A percentile compares a stretch with the other conserved stretches of the same genome.
Conservation (phyloP, 92 coral and sea anemone genomes). For the Zoanthus solanderi region DNA sequence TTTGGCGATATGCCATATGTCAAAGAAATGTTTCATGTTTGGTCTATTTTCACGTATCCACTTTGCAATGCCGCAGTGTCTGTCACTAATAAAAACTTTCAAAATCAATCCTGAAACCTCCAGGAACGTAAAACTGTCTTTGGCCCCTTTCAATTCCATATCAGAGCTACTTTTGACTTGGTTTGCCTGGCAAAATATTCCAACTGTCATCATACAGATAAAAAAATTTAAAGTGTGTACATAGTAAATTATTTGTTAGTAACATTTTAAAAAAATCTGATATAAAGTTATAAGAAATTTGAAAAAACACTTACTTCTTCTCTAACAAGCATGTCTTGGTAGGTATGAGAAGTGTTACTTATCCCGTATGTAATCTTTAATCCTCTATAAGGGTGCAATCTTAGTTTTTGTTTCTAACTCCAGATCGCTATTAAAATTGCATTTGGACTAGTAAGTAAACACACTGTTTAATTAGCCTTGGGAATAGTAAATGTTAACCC, state of each 20-base stretch:
- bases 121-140: conserved; percentile 33
- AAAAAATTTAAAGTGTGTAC: background rate
- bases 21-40: conserved; percentile 56
- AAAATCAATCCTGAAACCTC: conserved; percentile 1
- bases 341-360: no score
- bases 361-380: background rate
- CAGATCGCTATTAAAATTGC: no score
- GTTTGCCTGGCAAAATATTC: conserved; percentile 6
- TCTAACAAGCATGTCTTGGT: no score
- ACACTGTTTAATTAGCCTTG: background rate
- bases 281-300: background rate
- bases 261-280: background rate
- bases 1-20: conserved; percentile 72
- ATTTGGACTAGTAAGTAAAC: no score
- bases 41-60: conserved; percentile 55
- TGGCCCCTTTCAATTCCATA: conserved; percentile 17
- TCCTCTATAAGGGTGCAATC: background rate
- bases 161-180: conserved; percentile 18
- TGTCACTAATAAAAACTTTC: conserved; percentile 58
- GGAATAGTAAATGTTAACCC: background rate
- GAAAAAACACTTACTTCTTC: background rate
- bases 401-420: no score
- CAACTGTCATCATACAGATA: background rate
- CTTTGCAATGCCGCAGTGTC: conserved; percentile 64
- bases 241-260: background rate